Base-by-base conservation (phyloP, 2,888 invertebrate genomes). In the Sinelater perroti region DNA sequence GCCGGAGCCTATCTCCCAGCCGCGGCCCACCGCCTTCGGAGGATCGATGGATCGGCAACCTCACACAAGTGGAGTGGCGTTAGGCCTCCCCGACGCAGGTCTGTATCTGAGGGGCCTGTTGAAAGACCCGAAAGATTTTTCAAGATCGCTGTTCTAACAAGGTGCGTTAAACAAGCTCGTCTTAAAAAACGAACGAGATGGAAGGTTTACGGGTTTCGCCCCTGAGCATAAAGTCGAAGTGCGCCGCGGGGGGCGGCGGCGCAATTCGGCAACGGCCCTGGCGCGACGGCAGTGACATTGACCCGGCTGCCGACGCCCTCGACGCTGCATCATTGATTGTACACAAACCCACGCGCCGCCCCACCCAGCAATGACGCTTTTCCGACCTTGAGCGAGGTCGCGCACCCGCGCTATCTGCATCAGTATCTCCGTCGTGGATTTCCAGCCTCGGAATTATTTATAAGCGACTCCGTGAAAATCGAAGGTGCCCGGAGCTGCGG, bases 271-370 rank as follows among this genome's bases (percentile, higher is more conserved):
- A 61, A 54, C 58, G 58, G 54, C 60, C 62, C 59, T 63, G 65
- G 60, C 62, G 58, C 61, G 65, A 63, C 64, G 66, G 72, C 56
- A 70, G 72, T 80, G 82, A 82, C 82, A 82, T 82, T 82, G 81
- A 79, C 75, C 78, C 74, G 76, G 65, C 68, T 78, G 78, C 70
- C 62, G 64, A 61, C 64, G 63, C 61, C 62, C 72, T 69, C 70
- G 69, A 70, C 63, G 60, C 63, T 56, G 58, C 58, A 61, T 50
- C 61, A 61, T 63, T 53, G 61, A 57, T 63, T 61, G 57, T 57
- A 56, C 45, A 56, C 59, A 54, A 57, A 60, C 73, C 72, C 76
- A 75, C 73, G 72, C 44, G 56, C 42, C 52, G 56, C 60, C 54
- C 51, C 57, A 54, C 64, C 54, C 51, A 59, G 47, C 71, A 64